Evolutionary conservation across 2,888 invertebrate species (phyloP), one percentile per base, ranked within the genome.

Genomic region (Netelia melanura): DNA sequence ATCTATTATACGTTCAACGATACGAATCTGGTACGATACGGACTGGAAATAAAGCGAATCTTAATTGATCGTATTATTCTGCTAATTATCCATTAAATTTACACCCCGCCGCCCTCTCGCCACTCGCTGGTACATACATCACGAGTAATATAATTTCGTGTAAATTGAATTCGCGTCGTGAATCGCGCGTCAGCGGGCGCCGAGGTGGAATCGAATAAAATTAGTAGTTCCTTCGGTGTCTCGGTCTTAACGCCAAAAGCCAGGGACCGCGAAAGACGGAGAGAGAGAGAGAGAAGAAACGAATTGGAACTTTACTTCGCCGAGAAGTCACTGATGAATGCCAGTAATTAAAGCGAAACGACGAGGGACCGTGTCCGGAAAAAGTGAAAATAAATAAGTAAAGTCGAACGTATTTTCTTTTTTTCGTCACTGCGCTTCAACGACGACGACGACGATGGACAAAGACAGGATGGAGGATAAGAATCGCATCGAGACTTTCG

Each of bases 301-400:
- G 65, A 67, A 71, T 56, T 68, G 76, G 71, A 85, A 62, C 76
- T 85, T 72, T 86, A 52, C 62, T 86, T 77, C 56, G 65, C 43
- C 54, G 76, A 64, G 65, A 75, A 78, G 43, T 86, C 86, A 43
- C 78, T 82, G 85, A 82, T 86, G 85, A 87, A 88, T 88, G 86
- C 82, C 70, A 81, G 81, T 88, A 85, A 86, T 82, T 86, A 87
- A 84, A 80, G 83, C 67, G 74, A 75, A 82, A 64, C 75, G 83
- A 62, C 68, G 61, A 61, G 79, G 74, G 70, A 68, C 62, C 62
- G 68, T 54, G 56, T 79, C 72, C 75, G 68, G 74, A 82, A 77
- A 82, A 71, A 65, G 71, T 61, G 80, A 75, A 79, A 79, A 78
- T 75, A 81, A 82, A 81, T 82, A 80, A 85, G 67, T 74, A 48